These are phyloP conservation scores for Nemurella pictetii DNA, from an alignment of 2,888 invertebrate species.

Conservation along the genomic window DNA sequence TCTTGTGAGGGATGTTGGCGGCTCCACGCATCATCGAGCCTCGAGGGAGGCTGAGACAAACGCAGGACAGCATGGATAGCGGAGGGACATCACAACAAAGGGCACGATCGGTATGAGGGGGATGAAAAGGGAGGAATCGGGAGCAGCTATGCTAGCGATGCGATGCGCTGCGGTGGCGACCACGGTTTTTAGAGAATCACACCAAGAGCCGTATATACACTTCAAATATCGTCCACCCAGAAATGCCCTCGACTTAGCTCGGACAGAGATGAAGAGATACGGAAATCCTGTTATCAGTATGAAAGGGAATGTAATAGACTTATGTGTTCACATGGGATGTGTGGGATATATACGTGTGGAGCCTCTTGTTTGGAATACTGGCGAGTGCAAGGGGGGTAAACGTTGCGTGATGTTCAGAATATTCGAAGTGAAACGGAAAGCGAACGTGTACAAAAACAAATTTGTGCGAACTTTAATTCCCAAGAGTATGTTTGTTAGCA, in stretches of 20 bases:
- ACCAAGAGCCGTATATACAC: background rate
- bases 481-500: background rate
- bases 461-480: background rate
- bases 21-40: background rate
- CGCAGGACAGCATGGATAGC: background rate
- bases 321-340: background rate
- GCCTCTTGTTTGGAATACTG: background rate
- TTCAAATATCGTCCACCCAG: background rate
- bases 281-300: slow-evolving; percentile 1
- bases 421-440: background rate
- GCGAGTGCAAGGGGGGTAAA: background rate
- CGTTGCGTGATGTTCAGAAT: background rate
- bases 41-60: background rate
- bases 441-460: background rate
- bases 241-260: background rate
- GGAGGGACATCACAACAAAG: slow-evolving; percentile 6
- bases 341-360: background rate
- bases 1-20: background rate
- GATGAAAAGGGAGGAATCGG: background rate
- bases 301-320: background rate
- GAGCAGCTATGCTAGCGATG: background rate
- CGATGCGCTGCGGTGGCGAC: background rate
- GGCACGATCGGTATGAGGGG: background rate
- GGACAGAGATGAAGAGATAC: background rate
- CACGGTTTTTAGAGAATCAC: background rate